A percentile compares a stretch with the other conserved stretches of the same genome.
phyloP scores from a whole-genome alignment of 2,113 vertebrate species.

The Muntiacus reevesi region DNA sequence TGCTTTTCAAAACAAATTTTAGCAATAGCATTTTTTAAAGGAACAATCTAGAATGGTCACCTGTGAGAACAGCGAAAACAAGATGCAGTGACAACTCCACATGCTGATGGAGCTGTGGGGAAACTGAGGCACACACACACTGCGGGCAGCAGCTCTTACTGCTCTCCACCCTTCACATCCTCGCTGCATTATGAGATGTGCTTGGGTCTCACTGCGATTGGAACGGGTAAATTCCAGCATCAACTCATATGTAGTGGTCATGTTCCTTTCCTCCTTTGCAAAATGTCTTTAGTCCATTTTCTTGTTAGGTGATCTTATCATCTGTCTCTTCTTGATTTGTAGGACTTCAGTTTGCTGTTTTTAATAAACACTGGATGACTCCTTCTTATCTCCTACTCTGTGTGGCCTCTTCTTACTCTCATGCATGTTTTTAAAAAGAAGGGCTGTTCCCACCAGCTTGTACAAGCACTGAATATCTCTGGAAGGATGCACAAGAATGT shows the following conservation, averaged over 20 bases:
- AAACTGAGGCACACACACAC: accelerated
- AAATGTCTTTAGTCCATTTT: background rate
- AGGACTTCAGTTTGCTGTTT: background rate
- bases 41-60: background rate
- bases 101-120: too few species aligned
- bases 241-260: too few species aligned
- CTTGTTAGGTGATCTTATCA: background rate
- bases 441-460: background rate
- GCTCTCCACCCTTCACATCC: accelerated
- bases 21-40: background rate
- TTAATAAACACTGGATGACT: background rate
- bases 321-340: background rate
- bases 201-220: accelerated
- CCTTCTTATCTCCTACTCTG: background rate
- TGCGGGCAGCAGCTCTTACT: too few species aligned
- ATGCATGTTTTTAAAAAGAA: background rate
- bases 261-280: background rate
- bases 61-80: background rate
- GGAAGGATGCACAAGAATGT: background rate
- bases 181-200: accelerated
- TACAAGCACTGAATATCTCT: background rate
- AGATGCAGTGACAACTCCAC: background rate
- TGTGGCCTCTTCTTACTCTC: background rate
- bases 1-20: background rate
- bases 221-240: background rate